Evolutionary conservation across 2,797 vertebrate species (phyloP).

Genomic region (Nyctalus aviator): DNA sequence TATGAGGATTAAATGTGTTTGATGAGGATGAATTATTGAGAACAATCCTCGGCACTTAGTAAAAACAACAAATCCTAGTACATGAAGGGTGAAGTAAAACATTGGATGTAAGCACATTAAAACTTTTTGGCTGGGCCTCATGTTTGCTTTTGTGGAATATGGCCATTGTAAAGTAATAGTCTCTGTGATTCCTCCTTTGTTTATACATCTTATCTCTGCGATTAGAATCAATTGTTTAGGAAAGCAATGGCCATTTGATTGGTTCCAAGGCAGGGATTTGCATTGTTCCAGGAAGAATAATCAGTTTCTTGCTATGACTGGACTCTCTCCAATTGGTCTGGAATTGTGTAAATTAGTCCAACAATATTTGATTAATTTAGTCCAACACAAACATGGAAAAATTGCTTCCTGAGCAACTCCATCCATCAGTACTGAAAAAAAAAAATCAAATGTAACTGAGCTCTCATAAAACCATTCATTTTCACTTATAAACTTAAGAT

Average conservation of each 20-base stretch:
- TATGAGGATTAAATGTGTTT: background rate
- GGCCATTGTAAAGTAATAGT: background rate
- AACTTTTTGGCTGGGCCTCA: background rate
- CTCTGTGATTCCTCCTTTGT: background rate
- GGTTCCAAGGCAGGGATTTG: background rate
- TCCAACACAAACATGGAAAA: slow-evolving; percentile 1
- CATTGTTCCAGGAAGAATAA: slow-evolving; percentile 50
- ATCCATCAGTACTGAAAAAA: background rate
- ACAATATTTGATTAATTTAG: slow-evolving; percentile 44
- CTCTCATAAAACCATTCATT: slow-evolving; percentile 16
- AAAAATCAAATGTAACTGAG: background rate
- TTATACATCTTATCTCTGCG: background rate
- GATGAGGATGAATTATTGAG: background rate
- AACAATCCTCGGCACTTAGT: background rate
- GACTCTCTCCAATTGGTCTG: background rate
- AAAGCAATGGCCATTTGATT: background rate
- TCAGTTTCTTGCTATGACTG: slow-evolving; percentile 32
- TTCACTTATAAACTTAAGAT: slow-evolving; percentile 29
- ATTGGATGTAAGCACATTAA: background rate
- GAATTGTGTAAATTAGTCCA: slow-evolving; percentile 10
- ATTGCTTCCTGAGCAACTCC: background rate
- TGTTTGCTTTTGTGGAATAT: background rate
- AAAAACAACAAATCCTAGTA: background rate
- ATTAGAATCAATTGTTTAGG: background rate
- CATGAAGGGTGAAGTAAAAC: background rate